Conservation (phyloP, 2,888 invertebrate species). For the Polydrusus tereticollis region DNA sequence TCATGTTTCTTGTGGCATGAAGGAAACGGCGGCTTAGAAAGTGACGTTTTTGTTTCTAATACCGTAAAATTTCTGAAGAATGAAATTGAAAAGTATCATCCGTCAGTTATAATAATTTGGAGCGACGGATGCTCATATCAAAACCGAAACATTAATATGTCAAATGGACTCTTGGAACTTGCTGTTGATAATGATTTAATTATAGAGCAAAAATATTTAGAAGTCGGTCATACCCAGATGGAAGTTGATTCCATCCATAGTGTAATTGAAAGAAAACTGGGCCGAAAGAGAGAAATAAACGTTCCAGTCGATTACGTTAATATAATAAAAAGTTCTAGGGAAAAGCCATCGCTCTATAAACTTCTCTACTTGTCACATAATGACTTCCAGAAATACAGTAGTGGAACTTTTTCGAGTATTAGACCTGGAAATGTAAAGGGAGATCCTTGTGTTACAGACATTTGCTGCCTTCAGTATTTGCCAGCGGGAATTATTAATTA, state of each 20-base stretch:
- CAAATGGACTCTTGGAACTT: constrained; percentile 5
- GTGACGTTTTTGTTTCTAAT: constrained; percentile 3
- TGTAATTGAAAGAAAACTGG: constrained; percentile 7
- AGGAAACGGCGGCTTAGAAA: background rate
- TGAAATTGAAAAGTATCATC: background rate
- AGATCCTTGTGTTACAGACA: no score
- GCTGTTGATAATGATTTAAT: background rate
- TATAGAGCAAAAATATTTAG: constrained; percentile 16
- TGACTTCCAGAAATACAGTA: no score
- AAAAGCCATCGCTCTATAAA: background rate
- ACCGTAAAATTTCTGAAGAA: background rate
- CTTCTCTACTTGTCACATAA: constrained; percentile 11
- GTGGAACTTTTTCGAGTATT: no score
- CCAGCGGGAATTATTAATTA: no score
- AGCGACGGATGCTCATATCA: background rate
- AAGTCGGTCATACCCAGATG: background rate
- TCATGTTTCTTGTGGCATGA: constrained; percentile 1
- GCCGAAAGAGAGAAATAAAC: constrained; percentile 13
- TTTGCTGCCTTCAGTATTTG: no score
- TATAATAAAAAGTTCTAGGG: constrained; percentile 21
- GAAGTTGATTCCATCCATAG: constrained; percentile 11
- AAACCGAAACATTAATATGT: constrained; percentile 1
- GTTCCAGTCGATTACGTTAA: constrained; percentile 31
- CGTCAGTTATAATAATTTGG: background rate
- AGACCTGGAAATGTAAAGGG: no score